These are phyloP conservation scores for Myiothlypis chrysogaster DNA, from an alignment of 2,797 vertebrate genomes.

Conservation along the genomic window DNA sequence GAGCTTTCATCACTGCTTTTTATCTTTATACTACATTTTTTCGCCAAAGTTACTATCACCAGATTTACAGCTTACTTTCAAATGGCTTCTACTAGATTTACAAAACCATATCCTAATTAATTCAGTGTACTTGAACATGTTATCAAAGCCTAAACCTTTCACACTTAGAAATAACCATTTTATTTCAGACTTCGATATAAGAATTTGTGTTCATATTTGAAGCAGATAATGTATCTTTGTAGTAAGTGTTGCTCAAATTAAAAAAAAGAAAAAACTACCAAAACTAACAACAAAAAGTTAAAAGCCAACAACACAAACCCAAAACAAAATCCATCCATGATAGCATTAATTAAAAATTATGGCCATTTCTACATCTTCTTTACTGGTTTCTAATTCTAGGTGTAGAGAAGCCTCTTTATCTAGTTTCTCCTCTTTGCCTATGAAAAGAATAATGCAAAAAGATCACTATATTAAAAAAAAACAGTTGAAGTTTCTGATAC, in stretches of 20 bases:
- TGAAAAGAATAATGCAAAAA: neutral
- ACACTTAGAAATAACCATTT: neutral
- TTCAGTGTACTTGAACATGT: neutral
- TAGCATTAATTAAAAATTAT: neutral
- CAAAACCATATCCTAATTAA: neutral
- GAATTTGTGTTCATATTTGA: neutral
- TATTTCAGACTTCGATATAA: neutral
- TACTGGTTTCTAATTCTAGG: neutral
- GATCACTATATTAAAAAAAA: neutral
- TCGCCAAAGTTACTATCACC: neutral
- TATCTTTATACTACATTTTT: neutral
- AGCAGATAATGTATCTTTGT: neutral
- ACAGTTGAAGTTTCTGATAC: neutral
- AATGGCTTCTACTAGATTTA: neutral
- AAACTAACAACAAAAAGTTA: neutral
- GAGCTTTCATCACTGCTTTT: neutral
- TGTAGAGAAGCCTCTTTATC: neutral
- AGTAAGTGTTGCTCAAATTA: neutral
- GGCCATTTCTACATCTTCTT: neutral
- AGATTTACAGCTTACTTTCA: neutral
- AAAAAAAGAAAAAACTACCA: neutral
- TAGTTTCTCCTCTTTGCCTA: neutral
- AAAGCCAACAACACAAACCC: rapidly evolving
- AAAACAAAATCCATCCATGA: neutral
- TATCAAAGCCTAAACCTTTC: neutral